Evolutionary conservation across 1,140 invertebrate species (phyloP).

Genomic region (Drosophila bifasciata): DNA sequence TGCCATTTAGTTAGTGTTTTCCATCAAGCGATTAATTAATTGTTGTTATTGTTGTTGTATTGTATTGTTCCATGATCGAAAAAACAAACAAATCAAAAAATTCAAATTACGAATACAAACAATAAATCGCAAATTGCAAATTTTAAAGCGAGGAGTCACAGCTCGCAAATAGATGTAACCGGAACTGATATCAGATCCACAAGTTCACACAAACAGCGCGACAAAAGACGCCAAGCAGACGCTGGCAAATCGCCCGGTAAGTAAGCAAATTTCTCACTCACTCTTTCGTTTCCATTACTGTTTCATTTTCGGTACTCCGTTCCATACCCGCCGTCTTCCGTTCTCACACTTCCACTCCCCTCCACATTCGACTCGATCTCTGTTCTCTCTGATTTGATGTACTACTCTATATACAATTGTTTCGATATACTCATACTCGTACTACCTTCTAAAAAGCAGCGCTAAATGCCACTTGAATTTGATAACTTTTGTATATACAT

Average conservation of each 20-base stretch:
- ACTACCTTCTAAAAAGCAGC: conserved; percentile 38
- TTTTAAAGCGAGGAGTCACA: conserved; percentile 81
- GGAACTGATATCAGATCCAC: conserved; percentile 64
- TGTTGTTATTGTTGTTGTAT: conserved; percentile 84
- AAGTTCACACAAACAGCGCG: conserved; percentile 51
- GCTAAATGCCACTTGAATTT: conserved; percentile 51
- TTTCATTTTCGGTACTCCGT: conserved; percentile 49
- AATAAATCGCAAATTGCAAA: conserved; percentile 72
- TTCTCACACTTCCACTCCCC: conserved; percentile 32
- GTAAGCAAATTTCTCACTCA: conserved; percentile 32
- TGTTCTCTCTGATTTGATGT: conserved; percentile 59
- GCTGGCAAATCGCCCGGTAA: conserved; percentile 56
- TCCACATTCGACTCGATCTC: conserved; percentile 22
- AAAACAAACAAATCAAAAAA: conserved; percentile 20
- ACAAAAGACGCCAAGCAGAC: conserved; percentile 63
- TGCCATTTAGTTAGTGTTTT: conserved; percentile 67
- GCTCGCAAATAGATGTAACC: conserved; percentile 69
- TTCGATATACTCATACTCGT: conserved; percentile 19
- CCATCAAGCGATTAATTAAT: conserved; percentile 71
- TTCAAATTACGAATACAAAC: conserved; percentile 44
- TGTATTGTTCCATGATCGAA: conserved; percentile 78
- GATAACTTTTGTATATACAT: conserved; percentile 67
- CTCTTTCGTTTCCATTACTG: conserved; percentile 44
- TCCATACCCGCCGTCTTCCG: conserved; percentile 29
- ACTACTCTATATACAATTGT: too few relatives aligned